Conservation (phyloP, 2,113 vertebrate species). For the Bubalus kerabau region DNA sequence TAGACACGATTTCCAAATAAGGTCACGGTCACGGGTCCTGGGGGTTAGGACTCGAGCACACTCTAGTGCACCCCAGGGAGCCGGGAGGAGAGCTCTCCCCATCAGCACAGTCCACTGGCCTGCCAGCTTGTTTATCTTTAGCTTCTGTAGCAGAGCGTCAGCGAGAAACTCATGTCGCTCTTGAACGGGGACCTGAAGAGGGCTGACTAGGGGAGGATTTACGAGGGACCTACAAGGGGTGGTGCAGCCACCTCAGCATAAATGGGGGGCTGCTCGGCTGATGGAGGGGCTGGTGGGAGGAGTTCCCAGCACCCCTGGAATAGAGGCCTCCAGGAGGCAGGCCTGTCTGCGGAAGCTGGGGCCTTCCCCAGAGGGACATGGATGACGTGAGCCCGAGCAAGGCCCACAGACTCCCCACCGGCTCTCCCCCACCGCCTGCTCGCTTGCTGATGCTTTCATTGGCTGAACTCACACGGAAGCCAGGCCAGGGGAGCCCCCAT, state of each 20-base stretch:
- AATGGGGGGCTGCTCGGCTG: neutral
- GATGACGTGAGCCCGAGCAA: neutral
- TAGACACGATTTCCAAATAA: neutral
- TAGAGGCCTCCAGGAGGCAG: neutral
- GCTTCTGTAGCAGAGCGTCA: neutral
- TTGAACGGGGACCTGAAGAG: neutral
- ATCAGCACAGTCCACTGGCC: accelerated
- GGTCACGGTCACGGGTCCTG: neutral
- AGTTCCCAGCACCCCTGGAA: neutral
- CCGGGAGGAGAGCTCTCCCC: neutral
- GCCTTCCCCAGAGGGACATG: neutral
- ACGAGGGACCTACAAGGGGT: neutral
- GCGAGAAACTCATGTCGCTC: neutral
- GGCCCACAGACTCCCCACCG: too few species aligned
- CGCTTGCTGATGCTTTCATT: neutral
- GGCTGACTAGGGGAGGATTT: neutral
- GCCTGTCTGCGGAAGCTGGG: neutral
- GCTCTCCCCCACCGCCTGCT: too few species aligned
- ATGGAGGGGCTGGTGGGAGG: too few species aligned
- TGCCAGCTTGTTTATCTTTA: neutral
- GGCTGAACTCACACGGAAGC: neutral
- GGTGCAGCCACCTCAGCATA: neutral
- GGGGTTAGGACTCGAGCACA: neutral
- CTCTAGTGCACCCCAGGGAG: neutral
- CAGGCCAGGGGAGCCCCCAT: too few species aligned